phyloP scores from a whole-genome alignment of 2,797 vertebrate species.

The Labroides dimidiatus region DNA sequence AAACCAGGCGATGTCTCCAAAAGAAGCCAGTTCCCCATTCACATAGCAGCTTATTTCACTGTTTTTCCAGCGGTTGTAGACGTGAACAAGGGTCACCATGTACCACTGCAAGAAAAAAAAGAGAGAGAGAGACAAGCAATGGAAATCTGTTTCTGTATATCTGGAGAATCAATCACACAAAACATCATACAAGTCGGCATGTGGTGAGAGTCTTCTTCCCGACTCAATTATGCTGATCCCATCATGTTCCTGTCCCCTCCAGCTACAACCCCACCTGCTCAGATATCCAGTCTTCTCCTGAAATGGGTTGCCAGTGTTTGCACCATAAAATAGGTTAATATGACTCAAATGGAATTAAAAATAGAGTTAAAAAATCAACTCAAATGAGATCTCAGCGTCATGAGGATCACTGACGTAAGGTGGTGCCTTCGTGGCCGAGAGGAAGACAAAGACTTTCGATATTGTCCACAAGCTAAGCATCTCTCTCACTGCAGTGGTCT shows the following conservation, averaged over 20 bases:
- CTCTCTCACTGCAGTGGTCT: slow-evolving; percentile 34
- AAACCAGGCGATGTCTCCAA: slow-evolving; percentile 97
- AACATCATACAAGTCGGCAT: slow-evolving; percentile 14
- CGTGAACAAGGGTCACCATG: slow-evolving; percentile 96
- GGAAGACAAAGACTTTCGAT: slow-evolving; percentile 37
- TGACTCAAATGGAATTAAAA: slow-evolving; percentile 53
- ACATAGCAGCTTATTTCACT: slow-evolving; percentile 97
- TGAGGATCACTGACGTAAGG: slow-evolving; percentile 40
- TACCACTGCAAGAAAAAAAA: slow-evolving; percentile 90
- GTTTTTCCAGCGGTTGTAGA: slow-evolving; percentile 99
- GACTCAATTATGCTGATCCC: slow-evolving; percentile 44
- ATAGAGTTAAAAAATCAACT: slow-evolving; percentile 48
- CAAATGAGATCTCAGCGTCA: slow-evolving; percentile 34
- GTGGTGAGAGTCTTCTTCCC: slow-evolving; percentile 3
- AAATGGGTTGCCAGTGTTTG: slow-evolving; percentile 42
- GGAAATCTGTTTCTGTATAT: neutral
- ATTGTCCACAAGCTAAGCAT: slow-evolving; percentile 51
- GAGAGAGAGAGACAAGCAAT: neutral
- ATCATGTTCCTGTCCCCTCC: slow-evolving; percentile 44
- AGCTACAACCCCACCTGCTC: slow-evolving; percentile 57
- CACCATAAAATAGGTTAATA: slow-evolving; percentile 54
- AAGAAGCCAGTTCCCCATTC: slow-evolving; percentile 96
- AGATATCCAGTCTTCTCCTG: slow-evolving; percentile 29
- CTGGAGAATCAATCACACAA: slow-evolving; percentile 8
- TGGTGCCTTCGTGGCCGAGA: slow-evolving; percentile 28